phyloP scores from a whole-genome alignment of 1,140 invertebrate genomes.

The Drosophila watanabei region DNA sequence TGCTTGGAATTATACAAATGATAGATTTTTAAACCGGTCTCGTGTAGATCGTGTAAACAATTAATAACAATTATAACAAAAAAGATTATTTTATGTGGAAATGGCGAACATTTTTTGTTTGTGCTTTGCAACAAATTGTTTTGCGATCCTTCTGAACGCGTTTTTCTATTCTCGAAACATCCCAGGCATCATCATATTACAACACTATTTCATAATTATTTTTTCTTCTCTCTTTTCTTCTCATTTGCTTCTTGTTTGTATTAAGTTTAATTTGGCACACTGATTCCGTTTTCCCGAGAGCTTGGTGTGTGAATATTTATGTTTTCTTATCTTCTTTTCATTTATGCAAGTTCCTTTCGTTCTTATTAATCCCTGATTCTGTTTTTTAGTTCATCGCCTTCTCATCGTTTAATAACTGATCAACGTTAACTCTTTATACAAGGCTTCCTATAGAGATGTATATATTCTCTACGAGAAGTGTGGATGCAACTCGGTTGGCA shows the following conservation, averaged over 20 bases:
- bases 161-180: constrained; percentile 56
- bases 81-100: constrained; percentile 70
- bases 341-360: constrained; percentile 43
- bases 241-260: constrained; percentile 36
- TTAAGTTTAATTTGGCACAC: constrained; percentile 81
- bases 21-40: constrained; percentile 59
- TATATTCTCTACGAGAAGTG: constrained; percentile 70
- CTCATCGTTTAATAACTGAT: constrained; percentile 55
- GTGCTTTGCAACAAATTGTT: constrained; percentile 83
- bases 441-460: constrained; percentile 1
- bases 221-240: constrained; percentile 34
- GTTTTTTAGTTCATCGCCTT: constrained; percentile 49
- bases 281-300: constrained; percentile 84
- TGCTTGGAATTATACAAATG: constrained; percentile 47
- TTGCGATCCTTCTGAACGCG: constrained; percentile 33
- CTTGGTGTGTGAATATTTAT: constrained; percentile 64
- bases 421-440: constrained; percentile 54
- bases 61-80: constrained; percentile 85
- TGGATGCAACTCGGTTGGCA: constrained; percentile 66
- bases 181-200: constrained; percentile 52
- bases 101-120: constrained; percentile 71
- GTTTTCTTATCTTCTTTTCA: constrained; percentile 10
- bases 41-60: constrained; percentile 80
- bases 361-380: constrained; percentile 70
- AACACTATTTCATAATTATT: constrained; percentile 53